Evolutionary conservation across 2,888 invertebrate genomes (phyloP).

Genomic region (Ephialtes manifestator): DNA sequence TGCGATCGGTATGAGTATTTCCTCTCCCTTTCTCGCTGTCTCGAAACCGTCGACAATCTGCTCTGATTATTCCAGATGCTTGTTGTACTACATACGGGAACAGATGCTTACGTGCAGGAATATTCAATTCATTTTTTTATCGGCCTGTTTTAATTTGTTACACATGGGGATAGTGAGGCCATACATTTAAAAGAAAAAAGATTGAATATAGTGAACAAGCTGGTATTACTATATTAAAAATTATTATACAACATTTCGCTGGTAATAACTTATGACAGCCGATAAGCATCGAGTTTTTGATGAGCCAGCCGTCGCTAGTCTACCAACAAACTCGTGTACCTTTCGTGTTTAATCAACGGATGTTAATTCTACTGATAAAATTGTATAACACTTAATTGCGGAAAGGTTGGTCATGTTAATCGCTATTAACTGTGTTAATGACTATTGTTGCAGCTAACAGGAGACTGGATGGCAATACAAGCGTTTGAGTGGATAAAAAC

Average conservation of each 20-base stretch:
- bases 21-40: conserved; percentile 47
- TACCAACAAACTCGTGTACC: conserved; percentile 24
- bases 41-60: conserved; percentile 58
- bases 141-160: background rate
- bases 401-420: conserved; percentile 3
- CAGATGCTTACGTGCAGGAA: conserved; percentile 53
- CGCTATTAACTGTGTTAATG: background rate
- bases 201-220: background rate
- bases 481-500: background rate
- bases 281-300: conserved; percentile 37
- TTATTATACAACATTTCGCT: conserved; percentile 20
- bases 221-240: background rate
- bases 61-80: conserved; percentile 69
- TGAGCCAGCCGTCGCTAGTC: conserved; percentile 27
- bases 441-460: background rate
- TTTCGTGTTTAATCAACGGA: conserved; percentile 36
- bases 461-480: background rate
- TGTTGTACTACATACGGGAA: conserved; percentile 50
- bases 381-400: background rate
- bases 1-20: conserved; percentile 56
- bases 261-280: conserved; percentile 32
- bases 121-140: conserved; percentile 42
- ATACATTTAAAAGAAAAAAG: background rate
- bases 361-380: background rate
- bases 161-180: background rate